Conservation (phyloP, 2,888 invertebrate species). For the Zeuzera pyrina region DNA sequence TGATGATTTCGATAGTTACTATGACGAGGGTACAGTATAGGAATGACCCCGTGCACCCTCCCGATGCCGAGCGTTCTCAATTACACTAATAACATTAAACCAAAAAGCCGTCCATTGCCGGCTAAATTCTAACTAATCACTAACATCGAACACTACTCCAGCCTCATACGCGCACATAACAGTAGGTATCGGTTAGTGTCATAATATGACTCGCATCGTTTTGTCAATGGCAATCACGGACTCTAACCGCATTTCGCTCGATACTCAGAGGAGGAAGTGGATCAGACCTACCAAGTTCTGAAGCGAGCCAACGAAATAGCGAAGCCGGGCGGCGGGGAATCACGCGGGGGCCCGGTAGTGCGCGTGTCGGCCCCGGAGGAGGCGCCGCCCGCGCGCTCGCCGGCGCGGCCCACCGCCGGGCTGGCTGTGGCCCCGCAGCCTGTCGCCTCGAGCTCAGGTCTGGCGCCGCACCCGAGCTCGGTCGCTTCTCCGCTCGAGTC, state of each 20-base stretch:
- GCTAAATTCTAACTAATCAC: no score
- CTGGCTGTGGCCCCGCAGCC: constrained; percentile 79
- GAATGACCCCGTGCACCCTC: constrained; percentile 51
- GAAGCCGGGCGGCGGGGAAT: constrained; percentile 71
- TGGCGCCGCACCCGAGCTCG: constrained; percentile 58
- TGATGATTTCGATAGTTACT: constrained; percentile 68
- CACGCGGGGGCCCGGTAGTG: constrained; percentile 61
- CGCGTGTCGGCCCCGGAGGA: constrained; percentile 59
- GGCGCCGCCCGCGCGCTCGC: constrained; percentile 52
- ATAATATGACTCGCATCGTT: no score
- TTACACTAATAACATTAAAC: no score
- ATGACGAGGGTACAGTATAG: constrained; percentile 64
- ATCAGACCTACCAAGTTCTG: constrained; percentile 95
- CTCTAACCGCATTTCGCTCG: constrained; percentile 57
- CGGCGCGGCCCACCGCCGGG: constrained; percentile 59
- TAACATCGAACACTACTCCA: not conserved
- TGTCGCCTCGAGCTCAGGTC: constrained; percentile 81
- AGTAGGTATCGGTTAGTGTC: not conserved
- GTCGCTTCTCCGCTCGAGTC: constrained; percentile 55
- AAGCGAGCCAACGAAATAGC: constrained; percentile 94
- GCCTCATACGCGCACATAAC: constrained; percentile 1
- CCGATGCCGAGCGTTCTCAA: constrained; percentile 38
- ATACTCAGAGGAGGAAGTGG: constrained; percentile 81
- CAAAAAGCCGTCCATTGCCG: no score
- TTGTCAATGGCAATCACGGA: no score